Base-by-base conservation (phyloP, 2,797 vertebrate genomes). In the Paratrypauchen microcephalus region DNA sequence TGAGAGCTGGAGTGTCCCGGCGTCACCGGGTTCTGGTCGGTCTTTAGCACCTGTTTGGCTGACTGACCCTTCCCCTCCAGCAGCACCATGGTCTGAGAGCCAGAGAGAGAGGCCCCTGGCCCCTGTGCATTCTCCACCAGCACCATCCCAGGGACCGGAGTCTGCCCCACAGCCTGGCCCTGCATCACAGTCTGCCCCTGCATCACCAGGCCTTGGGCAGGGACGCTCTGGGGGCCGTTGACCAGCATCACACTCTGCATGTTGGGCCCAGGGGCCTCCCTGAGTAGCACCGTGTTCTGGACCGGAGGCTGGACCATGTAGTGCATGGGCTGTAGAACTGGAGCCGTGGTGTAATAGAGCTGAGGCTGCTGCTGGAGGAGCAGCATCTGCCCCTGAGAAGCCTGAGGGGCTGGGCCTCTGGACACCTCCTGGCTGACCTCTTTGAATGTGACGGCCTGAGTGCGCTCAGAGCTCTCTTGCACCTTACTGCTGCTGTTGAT, bases 241-340 rank as follows among this genome's bases (percentile, higher is more conserved):
- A 93, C 70, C 69, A 94, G n/a, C 1, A 90, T 76, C 90, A 94
- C 86, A 30, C 78, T 65, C 73, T 92, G 91, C 66, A 88, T 57
- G 73, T 90, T 80, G 0, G 93, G 91, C n/a, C 82, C 28, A 0
- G 86, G 92, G 28, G 94, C 81, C 60, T 91, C 94, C 0, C 96
- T 88, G 70, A 97, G 83, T 3, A 96, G 69, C 55, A 97, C 1
- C 0, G 95, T 94, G 83, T 93, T 95, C 16, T 94, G 94, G 68
- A 94, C 78, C 56, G 93, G 89, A 0, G 94, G 93, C 64, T 95
- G 94, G 66, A 94, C 76, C 65, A 94, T 73, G 68, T 92, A 83
- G 2, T 86, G 89, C 73, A 86, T 66, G 0, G 87, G 83, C 80
- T 91, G 89, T 48, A 91, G 0, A 8, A 91, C 0, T 19, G 93